Base-by-base conservation (phyloP, 2,797 vertebrate species). In the Oryzias sinensis region DNA sequence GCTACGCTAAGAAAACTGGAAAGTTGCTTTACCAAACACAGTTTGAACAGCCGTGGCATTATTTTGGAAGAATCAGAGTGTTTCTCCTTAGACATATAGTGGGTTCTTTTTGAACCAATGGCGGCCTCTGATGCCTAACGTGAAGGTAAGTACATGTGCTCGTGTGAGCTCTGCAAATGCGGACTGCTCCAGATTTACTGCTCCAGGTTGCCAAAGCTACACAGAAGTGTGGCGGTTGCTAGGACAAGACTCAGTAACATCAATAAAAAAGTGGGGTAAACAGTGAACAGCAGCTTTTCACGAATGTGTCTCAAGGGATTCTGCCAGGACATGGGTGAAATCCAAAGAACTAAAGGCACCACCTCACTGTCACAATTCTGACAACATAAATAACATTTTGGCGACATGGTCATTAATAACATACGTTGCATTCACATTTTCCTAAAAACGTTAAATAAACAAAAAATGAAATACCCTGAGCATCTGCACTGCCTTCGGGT, bases 341-440 rank as follows among this genome's bases (percentile, higher is more conserved):
- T 77, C 72, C 59, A 68, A 46, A 74, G 55, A 81, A 62, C 47
- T 60, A 45, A 53, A 53, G 62, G 59, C 5, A 0, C 43, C 5
- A 0, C 43, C 15, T 78, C 20, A 7, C 61, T 56, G 61, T 63
- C 65, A 86, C 76, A 67, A 49, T 65, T 57, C 59, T 58, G 57
- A 61, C 80, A 69, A 85, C 81, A 89, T 88, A 82, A 90, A 87
- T 87, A 76, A 82, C 74, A 59, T 72, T 40, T 56, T 71, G 14
- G 18, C 69, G 1, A 79, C 63, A 65, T 47, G 62, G 57, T 67
- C 69, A 69, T 81, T 75, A 70, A 74, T 77, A 75, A 82, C 67
- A 72, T 29, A 60, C 44, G 56, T 83, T 53, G 29, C 77, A 89
- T 90, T 87, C 91, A 90, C 89, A 77, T 69, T 78, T 64, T 44